phyloP scores from a whole-genome alignment of 2,888 invertebrate genomes.

The Nineta flava region DNA sequence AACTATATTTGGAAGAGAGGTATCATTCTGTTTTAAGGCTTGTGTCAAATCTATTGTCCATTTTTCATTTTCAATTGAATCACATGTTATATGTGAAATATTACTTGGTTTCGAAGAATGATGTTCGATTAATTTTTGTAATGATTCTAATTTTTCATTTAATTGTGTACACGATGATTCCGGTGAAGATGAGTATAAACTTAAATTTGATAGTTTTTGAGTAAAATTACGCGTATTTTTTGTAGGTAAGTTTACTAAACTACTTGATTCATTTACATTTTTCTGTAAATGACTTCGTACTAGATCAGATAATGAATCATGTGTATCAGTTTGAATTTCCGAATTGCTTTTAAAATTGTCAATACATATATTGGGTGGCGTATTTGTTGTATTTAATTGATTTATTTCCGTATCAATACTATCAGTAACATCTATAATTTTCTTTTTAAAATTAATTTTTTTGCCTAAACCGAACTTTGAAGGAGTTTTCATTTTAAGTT shows the following conservation, averaged over 20 bases:
- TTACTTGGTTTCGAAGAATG: neutral
- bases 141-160: neutral
- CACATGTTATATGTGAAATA: neutral
- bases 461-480: slow-evolving; percentile 5
- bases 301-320: neutral
- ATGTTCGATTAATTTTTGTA: neutral
- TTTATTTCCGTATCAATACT: neutral
- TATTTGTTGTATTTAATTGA: neutral
- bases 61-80: slow-evolving; percentile 8
- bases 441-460: slow-evolving; percentile 5
- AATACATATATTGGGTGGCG: neutral
- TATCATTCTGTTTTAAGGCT: slow-evolving; percentile 20
- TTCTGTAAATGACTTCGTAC: neutral
- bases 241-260: neutral
- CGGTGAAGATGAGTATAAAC: neutral
- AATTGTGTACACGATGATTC: neutral
- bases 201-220: neutral
- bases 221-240: neutral
- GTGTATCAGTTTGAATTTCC: slow-evolving; percentile 10
- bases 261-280: neutral
- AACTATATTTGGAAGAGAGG: slow-evolving; percentile 11
- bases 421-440: neutral
- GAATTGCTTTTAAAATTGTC: neutral
- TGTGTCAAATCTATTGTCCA: slow-evolving; percentile 28
- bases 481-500: neutral